Percentiles rank a stretch among this genome's conserved stretches.
These are phyloP conservation scores for Zoanthus sociatus DNA, from an alignment of 92 coral and sea anemone species.

Conservation along the genomic window DNA sequence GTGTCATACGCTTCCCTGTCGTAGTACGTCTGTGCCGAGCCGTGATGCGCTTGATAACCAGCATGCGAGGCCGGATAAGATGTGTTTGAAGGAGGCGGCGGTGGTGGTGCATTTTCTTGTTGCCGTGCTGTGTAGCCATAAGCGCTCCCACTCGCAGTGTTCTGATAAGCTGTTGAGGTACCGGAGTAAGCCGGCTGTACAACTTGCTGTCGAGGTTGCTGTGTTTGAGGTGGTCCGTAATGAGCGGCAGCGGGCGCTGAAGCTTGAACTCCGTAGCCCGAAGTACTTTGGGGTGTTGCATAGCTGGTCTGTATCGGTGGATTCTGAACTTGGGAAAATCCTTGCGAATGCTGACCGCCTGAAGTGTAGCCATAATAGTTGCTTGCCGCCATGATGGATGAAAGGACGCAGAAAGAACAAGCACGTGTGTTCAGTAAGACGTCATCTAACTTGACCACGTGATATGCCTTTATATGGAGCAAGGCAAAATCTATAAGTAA, in stretches of 20 bases:
- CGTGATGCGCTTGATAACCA: slow-evolving; percentile 86
- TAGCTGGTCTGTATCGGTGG: slow-evolving; percentile 98
- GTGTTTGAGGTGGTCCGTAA: slow-evolving; percentile 93
- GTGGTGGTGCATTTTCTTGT: slow-evolving; percentile 96
- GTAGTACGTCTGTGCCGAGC: slow-evolving; percentile 83
- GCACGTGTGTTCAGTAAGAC: slow-evolving; percentile 78
- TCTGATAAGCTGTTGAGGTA: slow-evolving; percentile 82
- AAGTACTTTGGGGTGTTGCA: slow-evolving; percentile 89
- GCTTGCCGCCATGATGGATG: slow-evolving; percentile 96
- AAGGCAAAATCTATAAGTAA: too few species aligned
- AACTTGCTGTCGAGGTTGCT: slow-evolving; percentile 79
- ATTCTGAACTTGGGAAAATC: slow-evolving; percentile 93
- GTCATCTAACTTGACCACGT: slow-evolving; percentile 59
- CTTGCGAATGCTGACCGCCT: slow-evolving; percentile 98
- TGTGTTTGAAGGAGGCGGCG: slow-evolving; percentile 89
- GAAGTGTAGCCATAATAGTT: slow-evolving; percentile 97
- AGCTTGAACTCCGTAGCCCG: slow-evolving; percentile 96
- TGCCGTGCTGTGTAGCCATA: slow-evolving; percentile 99
- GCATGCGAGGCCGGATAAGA: slow-evolving; percentile 84
- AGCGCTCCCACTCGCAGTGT: slow-evolving; percentile 84
- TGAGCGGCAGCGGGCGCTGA: slow-evolving; percentile 91
- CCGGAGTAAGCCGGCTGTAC: slow-evolving; percentile 85
- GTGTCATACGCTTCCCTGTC: slow-evolving; percentile 91
- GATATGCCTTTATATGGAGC: slow-evolving; percentile 33
- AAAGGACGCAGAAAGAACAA: slow-evolving; percentile 56